Percentiles rank a stretch among this genome's conserved stretches.
Evolutionary conservation across 2,113 vertebrate species (phyloP).

Genomic region (Chloropsis cyanopogon): DNA sequence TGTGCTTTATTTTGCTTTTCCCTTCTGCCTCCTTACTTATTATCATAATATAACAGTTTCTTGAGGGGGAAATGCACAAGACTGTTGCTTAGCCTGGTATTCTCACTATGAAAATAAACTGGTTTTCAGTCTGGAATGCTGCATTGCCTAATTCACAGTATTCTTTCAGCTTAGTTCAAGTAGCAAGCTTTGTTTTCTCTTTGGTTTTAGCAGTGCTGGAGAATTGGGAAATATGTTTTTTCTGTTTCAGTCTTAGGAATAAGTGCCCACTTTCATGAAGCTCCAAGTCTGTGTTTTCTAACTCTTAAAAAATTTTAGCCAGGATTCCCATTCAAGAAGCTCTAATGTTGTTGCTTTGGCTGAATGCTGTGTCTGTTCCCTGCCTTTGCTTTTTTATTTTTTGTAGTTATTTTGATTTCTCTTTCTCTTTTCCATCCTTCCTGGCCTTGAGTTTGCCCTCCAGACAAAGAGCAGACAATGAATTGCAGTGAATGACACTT

Average conservation of each 20-base stretch:
- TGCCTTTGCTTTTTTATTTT: neutral
- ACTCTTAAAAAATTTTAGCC: neutral
- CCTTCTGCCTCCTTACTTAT: neutral
- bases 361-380: neutral
- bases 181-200: neutral
- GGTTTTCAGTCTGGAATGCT: neutral
- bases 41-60: neutral
- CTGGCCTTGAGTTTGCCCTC: constrained; percentile 15
- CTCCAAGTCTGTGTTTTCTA: neutral
- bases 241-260: neutral
- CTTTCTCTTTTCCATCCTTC: neutral
- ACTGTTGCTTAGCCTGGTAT: neutral
- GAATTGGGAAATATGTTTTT: neutral
- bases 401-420: neutral
- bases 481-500: neutral
- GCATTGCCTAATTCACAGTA: neutral
- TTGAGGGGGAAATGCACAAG: neutral
- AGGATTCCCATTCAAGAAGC: neutral
- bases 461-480: constrained; percentile 28
- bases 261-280: neutral
- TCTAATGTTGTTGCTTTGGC: neutral
- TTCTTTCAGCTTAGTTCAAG: neutral
- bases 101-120: neutral
- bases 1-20: neutral
- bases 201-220: neutral